Evolutionary conservation across 2,113 vertebrate genomes (phyloP).

Genomic region (Gallinago undulata): DNA sequence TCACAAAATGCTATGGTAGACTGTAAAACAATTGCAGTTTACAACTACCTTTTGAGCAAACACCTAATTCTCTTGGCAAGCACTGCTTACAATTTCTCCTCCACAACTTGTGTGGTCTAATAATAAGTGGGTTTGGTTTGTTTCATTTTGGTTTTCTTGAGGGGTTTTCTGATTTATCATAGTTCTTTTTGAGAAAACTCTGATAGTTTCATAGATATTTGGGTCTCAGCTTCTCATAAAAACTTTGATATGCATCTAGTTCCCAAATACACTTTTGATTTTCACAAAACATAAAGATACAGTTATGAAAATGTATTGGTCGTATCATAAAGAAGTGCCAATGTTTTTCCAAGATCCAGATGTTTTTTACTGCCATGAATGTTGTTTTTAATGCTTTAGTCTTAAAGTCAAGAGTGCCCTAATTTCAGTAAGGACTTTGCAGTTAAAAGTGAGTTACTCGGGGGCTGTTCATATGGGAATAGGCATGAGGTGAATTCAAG

Average conservation of each 20-base stretch:
- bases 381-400: not conserved
- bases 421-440: not conserved
- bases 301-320: not conserved
- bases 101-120: not conserved
- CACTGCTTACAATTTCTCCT: not conserved
- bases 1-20: not conserved
- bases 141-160: fast-evolving
- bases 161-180: not conserved
- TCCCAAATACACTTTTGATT: not conserved
- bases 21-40: not conserved
- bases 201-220: not conserved
- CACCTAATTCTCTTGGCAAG: not conserved
- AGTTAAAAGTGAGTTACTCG: not conserved
- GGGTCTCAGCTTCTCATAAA: not conserved
- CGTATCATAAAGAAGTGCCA: not conserved
- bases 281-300: not conserved
- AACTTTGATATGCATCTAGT: not conserved
- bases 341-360: not conserved
- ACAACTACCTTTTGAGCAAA: not conserved
- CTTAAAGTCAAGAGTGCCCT: not conserved
- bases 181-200: not conserved
- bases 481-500: not conserved
- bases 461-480: not conserved
- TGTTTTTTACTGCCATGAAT: not conserved
- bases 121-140: not conserved